These are phyloP conservation scores for Xanthia icteritia DNA, from an alignment of 2,888 invertebrate genomes.

Conservation along the genomic window DNA sequence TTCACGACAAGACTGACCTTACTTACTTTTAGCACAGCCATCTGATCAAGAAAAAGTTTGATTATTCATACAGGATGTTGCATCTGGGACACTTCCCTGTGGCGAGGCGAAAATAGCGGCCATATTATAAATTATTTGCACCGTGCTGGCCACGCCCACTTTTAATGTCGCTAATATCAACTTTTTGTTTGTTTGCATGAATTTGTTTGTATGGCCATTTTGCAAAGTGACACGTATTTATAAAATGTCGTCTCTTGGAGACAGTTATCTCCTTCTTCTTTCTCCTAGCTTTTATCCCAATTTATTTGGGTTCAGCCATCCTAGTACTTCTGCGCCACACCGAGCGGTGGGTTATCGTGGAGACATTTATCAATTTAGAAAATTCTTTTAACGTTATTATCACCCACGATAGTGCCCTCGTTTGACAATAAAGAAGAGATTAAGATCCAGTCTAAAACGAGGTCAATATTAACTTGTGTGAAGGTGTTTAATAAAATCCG, in stretches of 20 bases:
- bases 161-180: slow-evolving; percentile 18
- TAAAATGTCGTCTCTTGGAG: background rate
- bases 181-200: slow-evolving; percentile 8
- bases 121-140: slow-evolving; percentile 41
- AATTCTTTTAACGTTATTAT: background rate
- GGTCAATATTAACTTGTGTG: slow-evolving; percentile 14
- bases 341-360: too few species aligned
- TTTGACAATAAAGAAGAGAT: slow-evolving; percentile 38
- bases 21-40: slow-evolving; percentile 10
- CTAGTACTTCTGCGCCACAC: too few species aligned
- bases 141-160: slow-evolving; percentile 13
- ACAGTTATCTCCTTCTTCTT: too few species aligned
- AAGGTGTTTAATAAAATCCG: slow-evolving; percentile 52
- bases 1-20: slow-evolving; percentile 8
- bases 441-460: slow-evolving; percentile 37
- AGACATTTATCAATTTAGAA: slow-evolving; percentile 27
- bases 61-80: slow-evolving; percentile 46
- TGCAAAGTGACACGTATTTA: background rate
- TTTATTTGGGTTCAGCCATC: too few species aligned
- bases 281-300: too few species aligned
- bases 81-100: slow-evolving; percentile 55
- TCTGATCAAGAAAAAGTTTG: slow-evolving; percentile 5
- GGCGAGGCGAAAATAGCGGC: slow-evolving; percentile 19
- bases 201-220: slow-evolving; percentile 3
- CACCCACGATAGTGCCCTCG: slow-evolving; percentile 30